Base-by-base conservation (phyloP, 2,113 vertebrate species). In the Stegostoma tigrinum region DNA sequence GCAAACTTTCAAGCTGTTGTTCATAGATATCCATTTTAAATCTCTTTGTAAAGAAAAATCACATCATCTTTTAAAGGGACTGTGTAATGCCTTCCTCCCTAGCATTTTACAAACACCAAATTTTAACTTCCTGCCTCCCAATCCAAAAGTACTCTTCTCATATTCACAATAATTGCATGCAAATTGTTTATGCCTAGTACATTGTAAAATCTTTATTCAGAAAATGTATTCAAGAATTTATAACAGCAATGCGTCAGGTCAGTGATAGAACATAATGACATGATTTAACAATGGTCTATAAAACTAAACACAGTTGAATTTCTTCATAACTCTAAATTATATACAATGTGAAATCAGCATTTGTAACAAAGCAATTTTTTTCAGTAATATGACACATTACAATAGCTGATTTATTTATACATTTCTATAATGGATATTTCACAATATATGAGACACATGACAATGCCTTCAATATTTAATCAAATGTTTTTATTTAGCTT, bases 331-430 rank as follows among this genome's bases (percentile, higher is more conserved):
- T 34, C n/a, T 7, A 91, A 61, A 64, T 64, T 55, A 64, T 61
- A 61, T 3, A 55, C 86, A 89, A 52, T 91, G 15, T 91, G 87
- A 64, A 64, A 91, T n/a, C 55, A 91, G 12, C 52, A 91, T n/a
- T 61, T 64, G 52, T 91, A n/a, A 64, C 87, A 91, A 91, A n/a
- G 55, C 10, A 91, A 64, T 91, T n/a, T n/a, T n/a, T 91, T 64
- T 91, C 87, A 91, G n/a, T 91, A 91, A 61, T 64, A 2, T 91
- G 87, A 61, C 30, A 91, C 87, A 91, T 64, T 91, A 55, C 1
- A n/a, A 3, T 17, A 64, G 52, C 52, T 61, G 87, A 90, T 64
- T 91, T 34, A 34, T n/a, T 64, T 61, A 66, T 66, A 66, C 2
- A 38, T 38, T 66, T 66, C 17, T 61, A 66, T 66, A 38, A 93